Base-by-base conservation (phyloP, 2,797 vertebrate species). In the Thunnus albacares region DNA sequence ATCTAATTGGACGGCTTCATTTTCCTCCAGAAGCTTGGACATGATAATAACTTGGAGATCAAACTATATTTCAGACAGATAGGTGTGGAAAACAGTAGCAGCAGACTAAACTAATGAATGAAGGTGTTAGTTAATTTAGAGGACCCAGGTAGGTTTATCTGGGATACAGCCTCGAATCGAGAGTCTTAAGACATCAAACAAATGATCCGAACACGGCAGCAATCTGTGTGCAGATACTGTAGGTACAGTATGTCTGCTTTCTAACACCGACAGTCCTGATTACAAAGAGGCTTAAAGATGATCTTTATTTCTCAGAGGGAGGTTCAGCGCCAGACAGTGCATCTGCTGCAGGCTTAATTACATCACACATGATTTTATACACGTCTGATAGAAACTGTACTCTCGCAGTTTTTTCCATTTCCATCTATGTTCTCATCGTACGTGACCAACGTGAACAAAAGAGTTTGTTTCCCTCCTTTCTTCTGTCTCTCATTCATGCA, bases 361-460 rank as follows among this genome's bases (percentile, higher is more conserved):
- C 59, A 41, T 28, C n/a, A 45, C 53, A 57, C 24, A 67, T 70
- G 56, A 68, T 55, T 83, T 81, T 41, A 30, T 30, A 58, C 35
- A 56, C 22, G 14, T 22, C 43, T 24, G 33, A 71, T 24, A 52
- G 35, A 82, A 71, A 28, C 6, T 22, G 41, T 45, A n/a, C 38
- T 60, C 47, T 12, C 53, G 47, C 22, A 41, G 22, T 74, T 73
- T 49, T 68, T 24, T 24, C 28, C 28, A 66, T 71, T 72, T 76
- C n/a, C 70, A 52, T 61, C 26, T 62, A 1, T 49, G 9, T 75
- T 75, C 71, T 45, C 62, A 53, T 81, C 66, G 75, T 60, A 49
- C 68, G 71, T 82, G 60, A 87, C 76, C 35, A 59, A 18, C 2
- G 45, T 4, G 68, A 81, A 80, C 52, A 75, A 57, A 75, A 49